Percentiles rank a stretch among this genome's conserved stretches.
Evolutionary conservation across 2,797 vertebrate species (phyloP).

Genomic region (Myripristis jacobus): DNA sequence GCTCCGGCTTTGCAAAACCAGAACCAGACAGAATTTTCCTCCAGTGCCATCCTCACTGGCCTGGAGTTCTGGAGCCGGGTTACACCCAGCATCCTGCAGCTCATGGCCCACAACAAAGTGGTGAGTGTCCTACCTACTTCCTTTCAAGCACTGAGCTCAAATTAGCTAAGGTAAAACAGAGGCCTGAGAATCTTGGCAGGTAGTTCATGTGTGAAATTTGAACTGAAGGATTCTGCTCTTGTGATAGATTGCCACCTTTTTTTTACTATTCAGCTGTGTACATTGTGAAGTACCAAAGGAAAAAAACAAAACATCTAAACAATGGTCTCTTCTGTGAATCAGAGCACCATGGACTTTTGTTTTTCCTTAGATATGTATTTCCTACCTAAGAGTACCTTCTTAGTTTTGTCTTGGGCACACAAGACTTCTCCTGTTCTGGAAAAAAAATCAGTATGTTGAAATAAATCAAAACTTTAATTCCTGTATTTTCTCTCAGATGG

Average conservation of each 20-base stretch:
- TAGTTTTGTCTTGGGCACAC: no score
- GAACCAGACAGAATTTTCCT: slow-evolving; percentile 97
- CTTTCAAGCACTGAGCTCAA: background rate
- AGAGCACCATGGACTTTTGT: no score
- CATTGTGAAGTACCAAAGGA: no score
- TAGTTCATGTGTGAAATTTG: slow-evolving; percentile 16
- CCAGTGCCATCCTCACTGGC: slow-evolving; percentile 94
- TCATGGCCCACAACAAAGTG: slow-evolving; percentile 99
- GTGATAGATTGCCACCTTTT: slow-evolving; percentile 4
- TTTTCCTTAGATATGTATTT: no score
- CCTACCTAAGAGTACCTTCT: no score
- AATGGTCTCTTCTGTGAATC: no score
- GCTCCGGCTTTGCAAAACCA: slow-evolving; percentile 90
- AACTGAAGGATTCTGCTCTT: slow-evolving; percentile 12
- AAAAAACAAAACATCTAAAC: no score
- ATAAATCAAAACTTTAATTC: slow-evolving; percentile 2
- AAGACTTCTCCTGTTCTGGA: no score
- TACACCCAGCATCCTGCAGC: slow-evolving; percentile 97
- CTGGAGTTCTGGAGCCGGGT: slow-evolving; percentile 99
- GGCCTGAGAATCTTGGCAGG: background rate
- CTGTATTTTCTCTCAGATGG: slow-evolving; percentile 86
- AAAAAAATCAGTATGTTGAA: background rate
- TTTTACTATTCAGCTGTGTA: background rate
- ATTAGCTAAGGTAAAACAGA: background rate
- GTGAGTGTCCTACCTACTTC: slow-evolving; percentile 81